Evolutionary conservation across 2,888 invertebrate genomes (phyloP).

Genomic region (Macrosoma leucophasiata): DNA sequence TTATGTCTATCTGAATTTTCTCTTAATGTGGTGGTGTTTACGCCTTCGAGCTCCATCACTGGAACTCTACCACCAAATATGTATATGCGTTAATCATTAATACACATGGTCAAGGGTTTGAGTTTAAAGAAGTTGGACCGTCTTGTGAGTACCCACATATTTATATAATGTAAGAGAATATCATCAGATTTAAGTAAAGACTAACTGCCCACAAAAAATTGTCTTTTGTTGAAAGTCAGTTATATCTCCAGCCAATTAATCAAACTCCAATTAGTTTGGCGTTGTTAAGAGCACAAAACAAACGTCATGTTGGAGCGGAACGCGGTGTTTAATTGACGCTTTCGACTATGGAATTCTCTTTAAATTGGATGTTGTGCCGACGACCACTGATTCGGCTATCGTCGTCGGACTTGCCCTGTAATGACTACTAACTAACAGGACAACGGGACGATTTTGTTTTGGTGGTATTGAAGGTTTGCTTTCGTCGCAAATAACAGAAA

Average conservation of each 20-base stretch:
- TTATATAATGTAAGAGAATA: too few species aligned
- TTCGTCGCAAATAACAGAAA: constrained; percentile 45
- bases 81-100: too few species aligned
- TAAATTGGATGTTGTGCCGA: constrained; percentile 43
- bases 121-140: too few species aligned
- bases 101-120: too few species aligned
- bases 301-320: constrained; percentile 35
- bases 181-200: too few species aligned
- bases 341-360: constrained; percentile 49
- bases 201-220: too few species aligned
- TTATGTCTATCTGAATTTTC: too few species aligned
- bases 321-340: constrained; percentile 42
- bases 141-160: too few species aligned
- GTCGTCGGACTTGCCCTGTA: constrained; percentile 46
- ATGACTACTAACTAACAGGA: constrained; percentile 54
- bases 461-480: constrained; percentile 35
- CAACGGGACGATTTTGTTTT: constrained; percentile 24
- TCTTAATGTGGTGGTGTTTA: too few species aligned
- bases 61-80: too few species aligned
- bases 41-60: too few species aligned
- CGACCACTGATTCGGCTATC: constrained; percentile 35
- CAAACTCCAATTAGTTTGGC: constrained; percentile 35
- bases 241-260: constrained; percentile 31
- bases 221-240: too few species aligned
- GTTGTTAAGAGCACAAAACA: constrained; percentile 32